Base-by-base conservation (phyloP, 2,797 vertebrate species). In the Centroberyx gerrardi region DNA sequence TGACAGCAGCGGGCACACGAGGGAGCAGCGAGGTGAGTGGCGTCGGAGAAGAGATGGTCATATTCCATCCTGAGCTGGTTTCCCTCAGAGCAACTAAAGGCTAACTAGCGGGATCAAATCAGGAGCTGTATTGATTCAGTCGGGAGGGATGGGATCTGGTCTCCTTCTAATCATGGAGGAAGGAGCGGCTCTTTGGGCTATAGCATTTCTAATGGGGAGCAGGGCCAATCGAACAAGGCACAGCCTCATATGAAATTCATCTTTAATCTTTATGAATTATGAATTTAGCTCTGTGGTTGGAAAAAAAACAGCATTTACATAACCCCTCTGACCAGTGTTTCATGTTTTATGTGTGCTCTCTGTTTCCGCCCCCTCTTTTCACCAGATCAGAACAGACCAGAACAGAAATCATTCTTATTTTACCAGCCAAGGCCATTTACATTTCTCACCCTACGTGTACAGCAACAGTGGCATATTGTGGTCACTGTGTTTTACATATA, bases 181-280 rank as follows among this genome's bases (percentile, higher is more conserved):
- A 82, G 77, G 68, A 87, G 85, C 85, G 79, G 74, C 85, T 87
- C 84, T 87, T 81, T 83, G 88, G 81, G 74, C 78, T 62, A 60
- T 44, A 42, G 75, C 76, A 60, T 87, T 89, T 86, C 78, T 85
- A 86, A 80, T 73, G 66, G 64, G 36, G 69, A 64, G 70, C 27
- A 31, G 75, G 78, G 59, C 86, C 85, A 89, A 86, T 91, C 65
- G 59, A 90, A 88, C 49, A 44, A 62, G 33, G 62, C 73, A 54
- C 63, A 27, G 65, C 78, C 85, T 93, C 81, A 91, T 92, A 75
- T 85, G 74, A 90, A 85, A 92, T 92, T 90, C 89, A 90, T 90
- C 89, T 91, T 92, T 92, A 90, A 88, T 93, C 86, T 90, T 91
- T 84, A 94, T 94, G 91, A 94, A 94, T 95, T 92, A 94, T 93